phyloP scores from a whole-genome alignment of 2,797 vertebrate species.

The Lemur catta region DNA sequence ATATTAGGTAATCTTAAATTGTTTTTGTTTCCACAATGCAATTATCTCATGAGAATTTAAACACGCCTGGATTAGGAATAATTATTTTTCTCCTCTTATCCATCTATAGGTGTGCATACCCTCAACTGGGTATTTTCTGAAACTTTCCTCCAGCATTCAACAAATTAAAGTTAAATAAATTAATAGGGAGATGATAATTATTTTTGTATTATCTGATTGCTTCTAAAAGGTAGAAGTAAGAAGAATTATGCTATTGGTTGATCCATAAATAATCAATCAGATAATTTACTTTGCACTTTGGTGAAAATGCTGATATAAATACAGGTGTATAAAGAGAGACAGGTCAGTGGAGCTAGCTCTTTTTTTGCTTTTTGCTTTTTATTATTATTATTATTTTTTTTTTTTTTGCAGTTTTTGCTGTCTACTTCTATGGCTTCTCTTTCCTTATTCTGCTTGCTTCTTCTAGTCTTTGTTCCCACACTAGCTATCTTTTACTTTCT shows the following conservation, averaged over 20 bases:
- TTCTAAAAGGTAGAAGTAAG: background rate
- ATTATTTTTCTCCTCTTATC: background rate
- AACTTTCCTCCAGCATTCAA: background rate
- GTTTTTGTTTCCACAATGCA: background rate
- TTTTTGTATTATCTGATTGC: background rate
- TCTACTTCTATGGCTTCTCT: background rate
- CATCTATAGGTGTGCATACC: background rate
- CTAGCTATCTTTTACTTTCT: conserved; percentile 23
- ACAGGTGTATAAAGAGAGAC: background rate
- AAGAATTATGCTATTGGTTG: background rate
- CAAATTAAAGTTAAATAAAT: conserved; percentile 4
- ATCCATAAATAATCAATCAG: conserved; percentile 4
- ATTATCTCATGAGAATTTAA: background rate
- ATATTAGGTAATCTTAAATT: background rate
- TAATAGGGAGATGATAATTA: background rate
- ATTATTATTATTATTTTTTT: background rate
- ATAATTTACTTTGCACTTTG: background rate
- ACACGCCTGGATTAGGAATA: background rate
- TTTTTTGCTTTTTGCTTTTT: background rate
- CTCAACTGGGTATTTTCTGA: background rate
- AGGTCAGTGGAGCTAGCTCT: background rate
- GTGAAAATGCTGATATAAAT: conserved; percentile 1
- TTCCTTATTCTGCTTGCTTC: conserved; percentile 26
- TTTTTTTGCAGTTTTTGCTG: background rate
- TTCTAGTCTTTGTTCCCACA: conserved; percentile 48